Evolutionary conservation across 2,888 invertebrate species (phyloP), one percentile per base, ranked within the genome.

Genomic region (Chymomyza fuscimana): DNA sequence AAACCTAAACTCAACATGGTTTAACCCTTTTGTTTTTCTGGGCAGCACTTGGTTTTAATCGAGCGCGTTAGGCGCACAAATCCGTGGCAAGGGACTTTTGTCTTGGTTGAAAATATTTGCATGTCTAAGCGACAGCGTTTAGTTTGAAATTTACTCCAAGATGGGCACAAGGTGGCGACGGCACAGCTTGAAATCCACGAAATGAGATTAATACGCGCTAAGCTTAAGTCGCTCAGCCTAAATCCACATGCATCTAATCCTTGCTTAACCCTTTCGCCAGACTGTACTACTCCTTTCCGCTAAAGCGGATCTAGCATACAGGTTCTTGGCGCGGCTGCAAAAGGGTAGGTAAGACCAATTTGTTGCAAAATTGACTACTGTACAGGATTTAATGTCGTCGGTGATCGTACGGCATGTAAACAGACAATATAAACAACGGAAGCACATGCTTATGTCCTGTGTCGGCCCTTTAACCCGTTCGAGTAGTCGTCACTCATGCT

Each of bases 271-370:
- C 85, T 82, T 85, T 85, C 77, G 77, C 61, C 40, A 6, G 40
- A 10, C 40, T 29, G 63, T 22, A 46, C 46, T 63, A 6, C n/a
- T 10, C 5, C 9, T 46, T 46, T 63, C 50, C 63, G 50, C 51
- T 16, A 63, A 29, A 46, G 61, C 61, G 51, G 25, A 25, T 16
- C 50, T 63, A n/a, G 22, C 40, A 0, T 4, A 46, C 40, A 46
- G 40, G 40, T 46, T 46, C 40, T 58, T 65, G 66, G 72, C 71
- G 4, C 25, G 25, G 25, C 71, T 76, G 74, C 52, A 63, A 72
- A 77, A 76, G 78, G 83, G 87, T 81, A 88, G 89, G 89, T 89
- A 88, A 79, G 82, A 86, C 87, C 87, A 88, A 89, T 89, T 89
- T 89, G 80, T 65, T 65, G 73, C 52, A 77, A 88, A 80, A 82